Percentiles rank a stretch among this genome's conserved stretches.
These are phyloP conservation scores for Drosophila melanocephala DNA, from an alignment of 2,888 invertebrate species.

Conservation along the genomic window DNA sequence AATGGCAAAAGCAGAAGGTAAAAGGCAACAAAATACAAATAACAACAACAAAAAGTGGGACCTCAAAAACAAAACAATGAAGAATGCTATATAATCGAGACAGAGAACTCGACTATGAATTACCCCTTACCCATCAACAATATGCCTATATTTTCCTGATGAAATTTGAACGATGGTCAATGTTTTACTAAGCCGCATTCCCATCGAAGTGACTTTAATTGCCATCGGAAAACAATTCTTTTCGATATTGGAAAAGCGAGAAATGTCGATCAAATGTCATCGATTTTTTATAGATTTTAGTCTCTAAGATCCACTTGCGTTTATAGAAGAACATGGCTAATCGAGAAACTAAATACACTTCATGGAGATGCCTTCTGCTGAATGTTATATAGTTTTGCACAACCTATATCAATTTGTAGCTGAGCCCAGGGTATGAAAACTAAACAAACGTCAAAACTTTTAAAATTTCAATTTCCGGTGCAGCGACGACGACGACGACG, in stretches of 20 bases:
- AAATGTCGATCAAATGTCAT: not conserved
- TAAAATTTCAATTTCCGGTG: conserved; percentile 81
- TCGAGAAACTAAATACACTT: not conserved
- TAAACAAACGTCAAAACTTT: conserved; percentile 72
- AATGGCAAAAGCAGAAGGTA: conserved; percentile 31
- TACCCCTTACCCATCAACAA: not conserved
- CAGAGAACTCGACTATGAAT: not conserved
- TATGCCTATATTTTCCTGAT: not conserved
- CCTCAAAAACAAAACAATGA: not conserved
- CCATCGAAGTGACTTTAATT: not conserved
- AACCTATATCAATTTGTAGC: not conserved
- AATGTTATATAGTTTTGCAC: not conserved
- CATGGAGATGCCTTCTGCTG: not conserved
- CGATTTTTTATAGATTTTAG: not conserved
- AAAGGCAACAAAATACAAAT: conserved; percentile 18
- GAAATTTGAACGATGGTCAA: not conserved
- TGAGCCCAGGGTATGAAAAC: conserved; percentile 47
- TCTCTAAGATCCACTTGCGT: not conserved
- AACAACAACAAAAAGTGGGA: not conserved
- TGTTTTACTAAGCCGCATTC: not conserved
- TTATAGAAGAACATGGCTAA: not conserved
- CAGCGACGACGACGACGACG: conserved; percentile 12
- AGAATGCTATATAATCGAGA: not conserved
- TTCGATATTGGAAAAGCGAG: not conserved
- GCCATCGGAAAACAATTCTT: not conserved